Conservation (phyloP, 2,797 vertebrate genomes). For the Sciurus vulgaris region DNA sequence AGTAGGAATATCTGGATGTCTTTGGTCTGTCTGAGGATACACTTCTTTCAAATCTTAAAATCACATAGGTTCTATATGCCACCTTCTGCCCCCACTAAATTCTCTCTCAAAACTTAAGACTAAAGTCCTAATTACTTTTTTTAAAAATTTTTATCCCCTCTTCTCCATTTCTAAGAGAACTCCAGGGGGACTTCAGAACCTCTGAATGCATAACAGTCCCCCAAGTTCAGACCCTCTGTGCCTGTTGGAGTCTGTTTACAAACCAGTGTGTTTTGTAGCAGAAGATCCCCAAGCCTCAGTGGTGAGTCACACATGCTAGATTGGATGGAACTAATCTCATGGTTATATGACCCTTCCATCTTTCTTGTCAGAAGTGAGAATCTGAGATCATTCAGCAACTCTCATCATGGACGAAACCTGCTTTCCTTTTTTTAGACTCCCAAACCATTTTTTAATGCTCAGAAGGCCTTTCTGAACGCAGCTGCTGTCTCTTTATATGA, state of each 20-base stretch:
- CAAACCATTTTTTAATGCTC: neutral
- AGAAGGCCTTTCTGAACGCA: neutral
- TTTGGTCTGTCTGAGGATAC: neutral
- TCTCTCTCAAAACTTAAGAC: neutral
- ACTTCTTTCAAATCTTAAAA: neutral
- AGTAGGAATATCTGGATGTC: neutral
- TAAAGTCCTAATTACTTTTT: neutral
- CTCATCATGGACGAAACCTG: neutral
- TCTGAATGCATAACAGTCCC: neutral
- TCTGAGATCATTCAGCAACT: conserved; percentile 28
- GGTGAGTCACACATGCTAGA: neutral
- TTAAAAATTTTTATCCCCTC: neutral
- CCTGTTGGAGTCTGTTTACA: neutral
- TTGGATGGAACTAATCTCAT: neutral
- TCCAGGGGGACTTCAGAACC: neutral
- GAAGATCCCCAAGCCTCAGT: neutral
- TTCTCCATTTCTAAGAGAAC: neutral
- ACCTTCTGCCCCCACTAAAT: neutral
- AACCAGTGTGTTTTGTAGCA: neutral
- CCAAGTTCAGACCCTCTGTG: neutral
- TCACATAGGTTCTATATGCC: neutral
- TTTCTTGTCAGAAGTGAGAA: conserved; percentile 33
- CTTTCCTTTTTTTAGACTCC: conserved; percentile 32
- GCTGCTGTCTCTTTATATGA: neutral
- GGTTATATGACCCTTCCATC: neutral